Percentiles rank a stretch among this genome's conserved stretches.
Evolutionary conservation across 2,797 vertebrate genomes (phyloP).

Genomic region (Leuciscus waleckii): DNA sequence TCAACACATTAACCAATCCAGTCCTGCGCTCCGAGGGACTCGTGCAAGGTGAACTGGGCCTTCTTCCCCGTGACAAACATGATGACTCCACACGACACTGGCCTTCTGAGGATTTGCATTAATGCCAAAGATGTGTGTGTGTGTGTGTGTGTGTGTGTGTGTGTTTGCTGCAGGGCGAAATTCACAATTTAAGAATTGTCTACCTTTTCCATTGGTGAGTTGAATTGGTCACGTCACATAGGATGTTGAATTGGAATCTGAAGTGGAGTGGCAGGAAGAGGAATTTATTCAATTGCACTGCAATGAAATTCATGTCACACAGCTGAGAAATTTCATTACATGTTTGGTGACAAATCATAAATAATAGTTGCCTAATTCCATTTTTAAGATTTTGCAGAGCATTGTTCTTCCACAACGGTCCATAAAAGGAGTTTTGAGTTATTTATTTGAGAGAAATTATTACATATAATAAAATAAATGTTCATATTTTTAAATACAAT

Average conservation of each 20-base stretch:
- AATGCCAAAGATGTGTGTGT: slow-evolving; percentile 46
- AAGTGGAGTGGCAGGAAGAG: slow-evolving; percentile 3
- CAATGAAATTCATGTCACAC: neutral
- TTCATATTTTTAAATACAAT: neutral
- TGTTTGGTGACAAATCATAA: neutral
- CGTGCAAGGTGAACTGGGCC: slow-evolving; percentile 60
- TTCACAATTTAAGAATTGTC: neutral
- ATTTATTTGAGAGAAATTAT: neutral
- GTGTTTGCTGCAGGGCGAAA: slow-evolving; percentile 37
- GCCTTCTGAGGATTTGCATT: slow-evolving; percentile 64
- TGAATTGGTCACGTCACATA: neutral
- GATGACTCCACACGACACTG: slow-evolving; percentile 62
- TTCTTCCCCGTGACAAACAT: slow-evolving; percentile 29
- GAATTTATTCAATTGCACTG: neutral
- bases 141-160: neutral
- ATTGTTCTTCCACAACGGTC: too few species aligned
- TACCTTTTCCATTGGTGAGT: neutral
- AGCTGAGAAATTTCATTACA: neutral
- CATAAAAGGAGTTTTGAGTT: neutral
- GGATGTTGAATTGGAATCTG: neutral
- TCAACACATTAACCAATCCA: slow-evolving; percentile 5
- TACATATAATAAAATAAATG: neutral
- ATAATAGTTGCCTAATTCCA: neutral
- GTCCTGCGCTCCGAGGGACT: slow-evolving; percentile 63
- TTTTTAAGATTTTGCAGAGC: neutral